Base-by-base conservation (phyloP, 2,888 invertebrate genomes). In the Pristionchus entomophagus region DNA sequence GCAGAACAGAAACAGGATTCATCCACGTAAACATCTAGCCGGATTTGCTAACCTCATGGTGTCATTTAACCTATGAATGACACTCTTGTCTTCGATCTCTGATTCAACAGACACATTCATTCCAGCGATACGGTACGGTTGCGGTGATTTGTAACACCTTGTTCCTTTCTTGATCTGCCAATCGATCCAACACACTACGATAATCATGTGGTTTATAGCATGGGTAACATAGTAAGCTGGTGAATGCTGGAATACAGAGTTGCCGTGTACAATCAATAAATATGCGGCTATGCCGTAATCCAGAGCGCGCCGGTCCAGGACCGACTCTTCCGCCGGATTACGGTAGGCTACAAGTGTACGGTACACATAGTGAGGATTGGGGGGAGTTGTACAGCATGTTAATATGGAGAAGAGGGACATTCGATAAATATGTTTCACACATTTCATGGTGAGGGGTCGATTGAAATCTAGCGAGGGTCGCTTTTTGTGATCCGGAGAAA, bases 371-470 rank as follows among this genome's bases (percentile, higher is more conserved):
- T 19, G 65, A 22, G 17, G 38, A 65, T 35, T 65, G 35, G 29
- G 32, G 29, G 26, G 62, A 29, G 65, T 35, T 19, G 65, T 65
- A 65, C 65, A 65, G 29, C 65, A 38, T 65, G 35, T 59, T 53
- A n/a, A n/a, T 53, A 53, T 53, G 53, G 53, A n/a, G 53, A 59
- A 14, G n/a, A 26, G 19, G 35, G 38, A 65, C 12, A 35, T 65
- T 65, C 59, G 65, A 65, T 65, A 65, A 65, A 65, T 65, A 65
- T 65, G 65, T 65, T 65, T 65, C 38, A 65, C 65, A 65, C 65
- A 65, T 65, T 65, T 65, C 65, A 22, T 22, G 35, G 65, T 14
- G 22, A 65, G 38, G 65, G 65, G 35, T 6, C 17, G 35, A 19
- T 45, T 19, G 65, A n/a, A n/a, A n/a, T n/a, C n/a, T n/a, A 19